Evolutionary conservation across 2,797 vertebrate species (phyloP), one percentile per base, ranked within the genome.

Genomic region (Antrozous pallidus): DNA sequence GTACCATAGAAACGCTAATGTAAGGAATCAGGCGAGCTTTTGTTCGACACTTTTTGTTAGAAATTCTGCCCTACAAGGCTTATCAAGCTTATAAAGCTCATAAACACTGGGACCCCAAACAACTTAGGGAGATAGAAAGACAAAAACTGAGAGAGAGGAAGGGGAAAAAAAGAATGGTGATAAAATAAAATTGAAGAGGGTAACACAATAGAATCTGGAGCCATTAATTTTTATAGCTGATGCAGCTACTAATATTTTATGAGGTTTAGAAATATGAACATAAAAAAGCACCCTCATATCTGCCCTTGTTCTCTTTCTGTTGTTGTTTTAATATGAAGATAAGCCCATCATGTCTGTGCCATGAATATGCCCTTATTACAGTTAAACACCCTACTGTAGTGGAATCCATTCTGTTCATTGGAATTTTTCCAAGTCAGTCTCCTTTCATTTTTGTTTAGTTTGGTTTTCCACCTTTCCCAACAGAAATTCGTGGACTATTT

Each of bases 211-310:
- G 96, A 95, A 97, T 97, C 97, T 86, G 81, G 89, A 97, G 96
- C 96, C 98, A 97, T 98, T 98, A 98, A 98, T 98, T 98, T 98
- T 98, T 98, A 98, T 97, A 97, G 97, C 97, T 96, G 95, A 97
- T 96, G 91, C 97, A 98, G 98, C 98, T 97, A 97, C 96, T 98
- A 98, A 98, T 98, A 98, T 97, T 98, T 98, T 98, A 98, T 97
- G 98, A 98, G 97, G 96, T 97, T 98, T 98, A 93, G 94, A 98
- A 98, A 95, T 97, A 96, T 94, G 95, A 94, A 92, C 92, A 94
- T 97, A 78, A 96, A 96, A 95, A 95, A 96, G 95, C 42, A 74
- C 38, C 65, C 93, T 97, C 97, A 94, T 97, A 96, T 97, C 96
- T 96, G 94, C 81, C 84, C 92, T 97, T 95, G 92, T 42, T 96